Evolutionary conservation across 2,888 invertebrate genomes (phyloP).

Genomic region (Scelioninae gen. 2): DNA sequence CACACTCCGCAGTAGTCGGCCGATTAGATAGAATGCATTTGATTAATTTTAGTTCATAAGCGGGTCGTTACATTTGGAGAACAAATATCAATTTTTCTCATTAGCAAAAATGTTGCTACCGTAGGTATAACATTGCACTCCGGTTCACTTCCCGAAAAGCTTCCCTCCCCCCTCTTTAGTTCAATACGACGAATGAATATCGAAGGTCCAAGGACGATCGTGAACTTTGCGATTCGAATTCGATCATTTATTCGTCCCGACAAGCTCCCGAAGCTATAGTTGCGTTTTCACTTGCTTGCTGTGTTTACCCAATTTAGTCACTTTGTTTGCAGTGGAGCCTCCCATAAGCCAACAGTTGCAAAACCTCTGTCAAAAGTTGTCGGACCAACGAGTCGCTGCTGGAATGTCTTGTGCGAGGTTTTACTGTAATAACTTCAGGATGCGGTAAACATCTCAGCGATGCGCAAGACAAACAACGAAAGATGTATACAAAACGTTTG

Average conservation of each 20-base stretch:
- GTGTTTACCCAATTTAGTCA: conserved; percentile 58
- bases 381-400: not conserved
- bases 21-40: conserved; percentile 57
- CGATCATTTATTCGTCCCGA: conserved; percentile 60
- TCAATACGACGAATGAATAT: conserved; percentile 63
- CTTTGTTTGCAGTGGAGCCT: conserved; percentile 13
- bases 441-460: too few species aligned
- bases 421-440: conserved; percentile 11
- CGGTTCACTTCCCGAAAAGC: conserved; percentile 64
- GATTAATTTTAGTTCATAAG: conserved; percentile 33
- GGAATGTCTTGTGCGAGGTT: conserved; percentile 3
- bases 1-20: conserved; percentile 43
- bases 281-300: conserved; percentile 65
- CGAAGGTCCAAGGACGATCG: conserved; percentile 23
- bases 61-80: conserved; percentile 28
- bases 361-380: too few species aligned
- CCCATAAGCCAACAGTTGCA: conserved; percentile 10
- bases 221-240: conserved; percentile 7
- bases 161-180: conserved; percentile 62
- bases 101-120: too few species aligned
- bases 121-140: conserved; percentile 69
- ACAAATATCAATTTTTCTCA: too few species aligned
- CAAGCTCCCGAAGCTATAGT: conserved; percentile 53
- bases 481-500: too few species aligned
- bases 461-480: too few species aligned